Base-by-base conservation (phyloP, 2,888 invertebrate species). In the Cryptus armator region DNA sequence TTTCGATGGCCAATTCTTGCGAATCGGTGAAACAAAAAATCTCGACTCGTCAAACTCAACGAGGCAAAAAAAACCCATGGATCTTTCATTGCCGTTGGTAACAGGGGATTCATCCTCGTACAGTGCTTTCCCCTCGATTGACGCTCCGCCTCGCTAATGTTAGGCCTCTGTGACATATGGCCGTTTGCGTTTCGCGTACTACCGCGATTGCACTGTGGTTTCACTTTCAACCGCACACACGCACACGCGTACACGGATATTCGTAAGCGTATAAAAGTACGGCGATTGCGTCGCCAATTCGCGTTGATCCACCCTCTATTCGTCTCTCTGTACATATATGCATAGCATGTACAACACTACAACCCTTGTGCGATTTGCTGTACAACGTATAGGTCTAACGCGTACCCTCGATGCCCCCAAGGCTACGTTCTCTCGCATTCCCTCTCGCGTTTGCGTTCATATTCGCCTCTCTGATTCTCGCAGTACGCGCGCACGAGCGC, bases 91-190 rank as follows among this genome's bases (percentile, higher is more conserved):
- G 66, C 16, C 43, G 16, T 37, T 43, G n/a, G 16, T 19, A 66
- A 16, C 66, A 43, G 43, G 7, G 66, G 16, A 66, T 66, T 71
- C 43, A 77, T 64, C 70, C 53, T 44, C 59, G 16, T 44, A 53
- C 43, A 48, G 7, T 56, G 14, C 68, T 85, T 90, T 90, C 90
- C 91, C 90, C 90, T 89, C 90, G 88, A 90, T 90, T 89, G 90
- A 89, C 88, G 89, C 86, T 85, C 75, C 66, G 78, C 82, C 89
- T 87, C 89, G 87, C 87, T 89, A 89, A 91, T 89, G 90, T 90
- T 88, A 74, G 78, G 62, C 82, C 68, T 86, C 83, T 66, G 89
- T 89, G 90, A 91, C 92, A 91, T 92, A 92, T 92, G 92, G 91
- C 90, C 89, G 89, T 86, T 87, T 84, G 59, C 70, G 44, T 43